Evolutionary conservation across 2,113 vertebrate genomes (phyloP), one percentile per base, ranked within the genome.

Genomic region (western clawed frog (Xenopus tropicalis)): DNA sequence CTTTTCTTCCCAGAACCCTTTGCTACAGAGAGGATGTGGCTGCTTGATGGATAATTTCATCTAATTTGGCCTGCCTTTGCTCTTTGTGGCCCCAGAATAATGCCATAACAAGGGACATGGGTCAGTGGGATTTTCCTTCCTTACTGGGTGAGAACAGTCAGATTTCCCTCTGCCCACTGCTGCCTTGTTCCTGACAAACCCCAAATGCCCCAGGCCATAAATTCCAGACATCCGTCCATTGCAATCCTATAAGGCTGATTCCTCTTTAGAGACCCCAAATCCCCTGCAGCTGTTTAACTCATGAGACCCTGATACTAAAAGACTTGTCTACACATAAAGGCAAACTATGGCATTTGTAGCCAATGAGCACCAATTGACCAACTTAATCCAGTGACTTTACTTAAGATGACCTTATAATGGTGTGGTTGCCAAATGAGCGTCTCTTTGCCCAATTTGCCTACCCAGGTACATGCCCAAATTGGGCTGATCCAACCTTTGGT

Each of bases 191-290:
- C 58, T 4, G 29, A 43, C 22, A 73, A 59, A 29, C 43, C 64
- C 42, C 63, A 4, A 67, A 74, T 66, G 71, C 43, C 72, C 56
- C 24, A 51, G 72, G 72, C 56, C 61, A 52, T 1, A 68, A 67
- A 74, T 74, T 74, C 72, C 72, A 61, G 21, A 43, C 23, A 56
- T 22, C 52, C 44, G 20, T 74, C 54, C 54, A 13, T 66, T 59
- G 59, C 63, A 57, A n/a, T 68, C 42, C 57, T 29, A 51, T 7
- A 61, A 74, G 42, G 21, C 22, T 67, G 54, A 72, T 22, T 25
- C 29, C 11, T 74, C 63, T 59, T 19, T 12, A 48, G 56, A 25
- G 43, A 74, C 37, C 54, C 23, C 56, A 23, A 29, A 37, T 14
- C 14, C 46, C 61, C 13, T 56, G 21, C 52, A 46, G 24, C 11